Evolutionary conservation across 2,888 invertebrate species (phyloP), one percentile per base, ranked within the genome.

Genomic region (Zygogramma bicolorata): DNA sequence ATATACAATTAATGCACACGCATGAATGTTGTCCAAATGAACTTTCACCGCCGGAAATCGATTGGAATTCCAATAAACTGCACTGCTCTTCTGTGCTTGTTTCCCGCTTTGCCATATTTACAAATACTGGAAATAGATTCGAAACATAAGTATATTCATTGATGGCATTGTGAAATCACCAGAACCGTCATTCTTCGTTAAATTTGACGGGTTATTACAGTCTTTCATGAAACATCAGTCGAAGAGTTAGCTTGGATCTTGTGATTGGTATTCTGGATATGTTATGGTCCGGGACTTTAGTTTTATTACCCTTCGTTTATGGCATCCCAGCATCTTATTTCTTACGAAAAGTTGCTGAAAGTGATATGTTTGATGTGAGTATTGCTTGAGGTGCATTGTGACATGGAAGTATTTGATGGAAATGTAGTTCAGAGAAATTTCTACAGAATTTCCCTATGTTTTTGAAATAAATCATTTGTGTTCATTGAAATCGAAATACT

Each of bases 101-200:
- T 69, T 57, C 68, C 67, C 53, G 29, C 65, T 46, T 69, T 69
- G 60, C 49, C 38, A 34, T 72, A 72, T 81, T 80, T 73, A 71
- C 69, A 79, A 81, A 79, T 70, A 81, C 74, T 79, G 78, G 79
- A 80, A 79, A 76, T 71, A 42, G 53, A 58, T 61, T 71, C 63
- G 53, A 62, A 4, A 15, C 25, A 63, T 22, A 46, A 63, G 20
- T 42, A 31, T 63, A 63, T 29, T 15, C 13, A 70, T 70, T 70
- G 65, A 49, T 40, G 65, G 42, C 62, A 66, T 73, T 59, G 27
- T 46, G 34, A 69, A 71, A 71, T 60, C 63, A 68, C 70, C 59
- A 22, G 40, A 22, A 71, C 57, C 65, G 70, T 71, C 53, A 70
- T 67, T 70, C 70, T 65, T 68, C 59, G 25, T 49, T 29, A 53